Conservation (phyloP, 2,888 invertebrate genomes). For the Machimus atricapillus region DNA sequence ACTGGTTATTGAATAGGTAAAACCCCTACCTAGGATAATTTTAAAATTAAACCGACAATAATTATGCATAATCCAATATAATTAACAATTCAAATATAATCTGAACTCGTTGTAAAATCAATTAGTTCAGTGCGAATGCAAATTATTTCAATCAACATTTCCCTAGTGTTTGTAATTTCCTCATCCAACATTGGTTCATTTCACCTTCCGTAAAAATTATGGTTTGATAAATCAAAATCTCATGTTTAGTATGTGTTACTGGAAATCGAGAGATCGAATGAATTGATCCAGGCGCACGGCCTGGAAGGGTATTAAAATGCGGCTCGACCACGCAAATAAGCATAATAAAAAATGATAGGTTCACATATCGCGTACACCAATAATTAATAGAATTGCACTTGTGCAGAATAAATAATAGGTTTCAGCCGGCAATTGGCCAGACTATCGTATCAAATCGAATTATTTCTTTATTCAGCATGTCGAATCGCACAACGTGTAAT, state of each 20-base stretch:
- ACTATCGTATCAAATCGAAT: constrained; percentile 45
- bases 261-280: background rate
- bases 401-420: constrained; percentile 46
- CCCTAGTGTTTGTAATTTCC: background rate
- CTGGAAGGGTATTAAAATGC: background rate
- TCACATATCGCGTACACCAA: constrained; percentile 33
- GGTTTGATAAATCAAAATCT: background rate
- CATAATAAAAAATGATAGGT: constrained; percentile 18
- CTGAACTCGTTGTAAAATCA: background rate
- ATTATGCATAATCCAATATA: background rate
- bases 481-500: constrained; percentile 47
- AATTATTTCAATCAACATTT: background rate
- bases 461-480: constrained; percentile 48
- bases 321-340: background rate
- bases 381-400: constrained; percentile 44
- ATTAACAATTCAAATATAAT: background rate
- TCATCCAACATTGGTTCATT: background rate
- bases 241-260: background rate
- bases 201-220: background rate
- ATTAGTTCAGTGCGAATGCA: background rate
- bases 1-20: background rate
- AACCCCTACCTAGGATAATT: background rate
- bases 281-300: background rate
- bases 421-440: constrained; percentile 43
- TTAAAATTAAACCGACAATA: background rate